These are phyloP conservation scores for Craterocephalus amniculus DNA, from an alignment of 2,797 vertebrate genomes.

Conservation along the genomic window DNA sequence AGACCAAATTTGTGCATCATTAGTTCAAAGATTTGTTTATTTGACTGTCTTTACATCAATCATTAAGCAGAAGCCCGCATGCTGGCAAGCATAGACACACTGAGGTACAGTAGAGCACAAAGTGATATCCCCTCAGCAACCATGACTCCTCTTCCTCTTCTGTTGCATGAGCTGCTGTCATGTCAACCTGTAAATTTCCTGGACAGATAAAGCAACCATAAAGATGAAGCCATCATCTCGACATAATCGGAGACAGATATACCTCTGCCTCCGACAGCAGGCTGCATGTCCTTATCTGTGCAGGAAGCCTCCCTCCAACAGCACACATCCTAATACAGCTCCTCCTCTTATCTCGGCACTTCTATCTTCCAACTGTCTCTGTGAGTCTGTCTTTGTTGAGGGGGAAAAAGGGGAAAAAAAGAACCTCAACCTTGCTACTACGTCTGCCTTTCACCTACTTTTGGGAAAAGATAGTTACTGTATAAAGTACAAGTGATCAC, in stretches of 20 bases:
- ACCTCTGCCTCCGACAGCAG: constrained; percentile 52
- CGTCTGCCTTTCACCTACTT: constrained; percentile 21
- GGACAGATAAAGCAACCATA: constrained; percentile 76
- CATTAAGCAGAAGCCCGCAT: neutral
- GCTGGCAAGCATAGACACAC: neutral
- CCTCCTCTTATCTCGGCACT: constrained; percentile 38
- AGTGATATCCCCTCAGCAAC: constrained; percentile 10
- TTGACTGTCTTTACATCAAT: constrained; percentile 46
- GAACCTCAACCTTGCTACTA: constrained; percentile 1
- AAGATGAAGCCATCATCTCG: constrained; percentile 78
- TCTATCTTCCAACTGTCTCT: constrained; percentile 28
- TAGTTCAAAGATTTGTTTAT: constrained; percentile 28
- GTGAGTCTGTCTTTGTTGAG: constrained; percentile 27
- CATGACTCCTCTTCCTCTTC: constrained; percentile 16
- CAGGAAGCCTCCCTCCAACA: constrained; percentile 35
- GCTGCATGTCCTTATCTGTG: constrained; percentile 49
- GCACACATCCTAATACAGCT: constrained; percentile 32
- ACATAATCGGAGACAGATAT: constrained; percentile 79
- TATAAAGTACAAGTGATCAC: constrained; percentile 1
- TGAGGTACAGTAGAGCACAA: neutral
- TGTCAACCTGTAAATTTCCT: constrained; percentile 75
- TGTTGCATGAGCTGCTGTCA: constrained; percentile 38
- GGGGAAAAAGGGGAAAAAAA: neutral
- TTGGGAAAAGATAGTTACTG: constrained; percentile 2
- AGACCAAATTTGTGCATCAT: constrained; percentile 30